Evolutionary conservation across 2,888 invertebrate species (phyloP).

Genomic region (Meta bourneti): DNA sequence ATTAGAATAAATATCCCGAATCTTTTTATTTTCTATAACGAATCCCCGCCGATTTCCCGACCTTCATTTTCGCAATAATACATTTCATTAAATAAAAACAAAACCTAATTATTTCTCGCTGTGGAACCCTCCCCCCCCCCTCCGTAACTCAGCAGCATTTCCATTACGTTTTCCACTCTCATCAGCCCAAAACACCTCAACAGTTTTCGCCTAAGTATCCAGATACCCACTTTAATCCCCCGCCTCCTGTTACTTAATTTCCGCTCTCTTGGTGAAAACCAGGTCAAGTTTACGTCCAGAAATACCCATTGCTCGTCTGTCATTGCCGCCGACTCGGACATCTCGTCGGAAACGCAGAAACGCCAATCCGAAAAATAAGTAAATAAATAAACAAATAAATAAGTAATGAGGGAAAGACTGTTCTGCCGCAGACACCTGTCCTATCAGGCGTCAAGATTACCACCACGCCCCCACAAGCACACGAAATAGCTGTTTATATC

Average conservation of each 20-base stretch:
- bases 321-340: constrained; percentile 20
- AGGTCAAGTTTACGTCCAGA: constrained; percentile 66
- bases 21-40: too few species aligned
- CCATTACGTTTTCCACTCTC: neutral
- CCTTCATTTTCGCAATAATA: neutral
- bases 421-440: constrained; percentile 61
- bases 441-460: constrained; percentile 60
- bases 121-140: neutral
- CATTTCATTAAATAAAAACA: neutral
- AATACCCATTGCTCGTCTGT: constrained; percentile 61
- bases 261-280: constrained; percentile 46
- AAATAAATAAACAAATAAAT: neutral
- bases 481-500: constrained; percentile 28
- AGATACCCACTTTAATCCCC: constrained; percentile 23
- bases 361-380: neutral
- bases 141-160: neutral
- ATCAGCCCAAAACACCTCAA: neutral
- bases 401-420: neutral
- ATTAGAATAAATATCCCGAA: too few species aligned
- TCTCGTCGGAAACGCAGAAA: constrained; percentile 29
- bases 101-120: neutral
- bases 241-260: constrained; percentile 56
- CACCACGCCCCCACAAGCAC: constrained; percentile 56
- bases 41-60: neutral
- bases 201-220: too few species aligned